Evolutionary conservation across 2,113 vertebrate species (phyloP), one percentile per base, ranked within the genome.

Genomic region (Hippocampus guttulatus): DNA sequence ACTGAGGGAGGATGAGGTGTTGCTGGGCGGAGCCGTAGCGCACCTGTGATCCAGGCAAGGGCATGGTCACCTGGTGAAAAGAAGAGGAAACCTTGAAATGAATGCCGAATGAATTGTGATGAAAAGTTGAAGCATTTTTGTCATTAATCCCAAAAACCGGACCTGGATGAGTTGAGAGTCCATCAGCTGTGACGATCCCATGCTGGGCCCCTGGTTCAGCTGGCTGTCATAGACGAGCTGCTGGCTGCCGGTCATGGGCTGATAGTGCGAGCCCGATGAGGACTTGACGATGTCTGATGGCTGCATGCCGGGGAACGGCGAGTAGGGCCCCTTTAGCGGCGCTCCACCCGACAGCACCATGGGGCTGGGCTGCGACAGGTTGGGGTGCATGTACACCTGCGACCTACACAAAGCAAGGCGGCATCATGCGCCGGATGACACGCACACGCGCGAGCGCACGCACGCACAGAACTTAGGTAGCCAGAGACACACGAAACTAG

Each of bases 141-240:
- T 3, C 12, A n/a, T 16, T 8, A 43, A 43, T 3, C 15, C 25
- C 33, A 6, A 38, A 38, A 38, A 38, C 1, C 15, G 33, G 49
- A 98, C 97, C 96, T 98, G 97, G 8, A 97, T 97, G 66, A 99
- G 96, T 82, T 96, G 96, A 11, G 97, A 98, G 90, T 99, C 97
- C 94, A 99, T 93, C 84, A 99, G 92, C 86, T 98, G 96, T 51
- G 97, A 99, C 23, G 97, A 95, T n/a, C 95, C 92, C 85, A 98
- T 92, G 0, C 96, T 92, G 0, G 95, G 92, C 0, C 93, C 95
- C 87, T 97, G 96, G 90, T 92, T 93, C 78, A 99, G 92, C 80
- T 95, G 94, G 68, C 93, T 91, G 72, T 99, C 97, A 3, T 98
- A 99, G 64, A 99, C 94, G 55, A 99, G 90, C 0, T 95, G 86